Evolutionary conservation across 2,888 invertebrate species (phyloP).

Genomic region (Steinernema scapterisci): DNA sequence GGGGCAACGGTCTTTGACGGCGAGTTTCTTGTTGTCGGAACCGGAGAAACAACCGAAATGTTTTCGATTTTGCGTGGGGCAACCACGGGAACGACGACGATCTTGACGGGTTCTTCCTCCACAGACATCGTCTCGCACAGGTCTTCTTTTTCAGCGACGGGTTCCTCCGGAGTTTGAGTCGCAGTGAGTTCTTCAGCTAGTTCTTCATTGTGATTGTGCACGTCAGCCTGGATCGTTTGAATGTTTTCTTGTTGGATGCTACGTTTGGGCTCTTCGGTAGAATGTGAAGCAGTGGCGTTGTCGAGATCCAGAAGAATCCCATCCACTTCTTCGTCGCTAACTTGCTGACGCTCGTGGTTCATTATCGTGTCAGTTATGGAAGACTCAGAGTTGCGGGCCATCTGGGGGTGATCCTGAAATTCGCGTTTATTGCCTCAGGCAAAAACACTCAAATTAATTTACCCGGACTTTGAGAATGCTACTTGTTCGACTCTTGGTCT

Average conservation of each 20-base stretch:
- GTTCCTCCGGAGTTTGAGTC: background rate
- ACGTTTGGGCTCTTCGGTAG: background rate
- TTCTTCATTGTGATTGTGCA: background rate
- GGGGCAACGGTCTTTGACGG: background rate
- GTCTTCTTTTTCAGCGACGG: background rate
- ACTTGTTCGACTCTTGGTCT: slow-evolving; percentile 15
- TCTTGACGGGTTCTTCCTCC: background rate
- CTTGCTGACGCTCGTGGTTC: background rate
- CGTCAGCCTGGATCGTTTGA: background rate
- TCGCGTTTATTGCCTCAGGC: too few species aligned
- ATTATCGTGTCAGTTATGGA: slow-evolving; percentile 9
- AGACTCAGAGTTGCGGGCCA: slow-evolving; percentile 10
- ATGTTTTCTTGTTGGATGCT: background rate
- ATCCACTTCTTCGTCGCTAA: background rate
- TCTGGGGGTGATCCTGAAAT: background rate
- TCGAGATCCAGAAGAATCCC: background rate
- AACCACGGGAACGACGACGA: background rate
- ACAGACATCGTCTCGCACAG: background rate
- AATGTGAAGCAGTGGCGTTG: slow-evolving; percentile 11
- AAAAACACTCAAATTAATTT: background rate
- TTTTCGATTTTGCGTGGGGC: slow-evolving; percentile 14
- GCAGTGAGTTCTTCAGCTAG: background rate
- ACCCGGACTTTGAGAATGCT: slow-evolving; percentile 23
- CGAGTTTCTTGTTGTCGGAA: background rate
- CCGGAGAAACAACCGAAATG: background rate